phyloP scores from a whole-genome alignment of 2,113 vertebrate genomes.

The cattle (Bos taurus) region DNA sequence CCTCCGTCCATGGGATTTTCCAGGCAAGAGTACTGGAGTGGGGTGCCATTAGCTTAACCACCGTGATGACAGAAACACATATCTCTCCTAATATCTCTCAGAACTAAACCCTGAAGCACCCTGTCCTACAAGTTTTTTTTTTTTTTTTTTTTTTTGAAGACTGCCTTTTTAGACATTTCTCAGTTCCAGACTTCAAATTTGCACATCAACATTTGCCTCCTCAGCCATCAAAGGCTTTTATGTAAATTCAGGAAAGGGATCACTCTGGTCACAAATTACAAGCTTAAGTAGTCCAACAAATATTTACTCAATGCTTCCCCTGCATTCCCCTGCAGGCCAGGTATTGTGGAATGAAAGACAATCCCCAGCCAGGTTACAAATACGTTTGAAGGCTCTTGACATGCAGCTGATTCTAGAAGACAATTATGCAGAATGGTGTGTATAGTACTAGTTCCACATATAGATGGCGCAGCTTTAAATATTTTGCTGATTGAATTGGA shows the following conservation, averaged over 20 bases:
- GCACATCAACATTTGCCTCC: not conserved
- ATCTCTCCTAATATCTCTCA: not conserved
- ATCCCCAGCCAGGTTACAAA: not conserved
- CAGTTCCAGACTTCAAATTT: not conserved
- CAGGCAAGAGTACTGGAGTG: too few species aligned
- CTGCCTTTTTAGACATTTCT: not conserved
- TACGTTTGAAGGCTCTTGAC: not conserved
- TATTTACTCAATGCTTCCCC: not conserved
- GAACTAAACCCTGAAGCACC: not conserved
- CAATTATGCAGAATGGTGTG: not conserved
- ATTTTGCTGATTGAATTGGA: not conserved
- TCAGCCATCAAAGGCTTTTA: not conserved
- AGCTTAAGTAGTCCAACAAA: not conserved
- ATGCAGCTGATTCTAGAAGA: not conserved
- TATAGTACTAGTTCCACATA: not conserved
- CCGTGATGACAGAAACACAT: not conserved
- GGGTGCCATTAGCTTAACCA: not conserved
- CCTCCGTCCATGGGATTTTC: too few species aligned
- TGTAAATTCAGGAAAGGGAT: not conserved
- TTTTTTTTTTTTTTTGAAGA: not conserved
- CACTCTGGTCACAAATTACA: not conserved
- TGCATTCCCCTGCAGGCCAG: not conserved
- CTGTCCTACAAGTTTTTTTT: not conserved
- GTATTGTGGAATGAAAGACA: not conserved
- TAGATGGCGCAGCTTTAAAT: not conserved